Evolutionary conservation across 2,113 vertebrate species (phyloP).

Genomic region (Columba janthina): DNA sequence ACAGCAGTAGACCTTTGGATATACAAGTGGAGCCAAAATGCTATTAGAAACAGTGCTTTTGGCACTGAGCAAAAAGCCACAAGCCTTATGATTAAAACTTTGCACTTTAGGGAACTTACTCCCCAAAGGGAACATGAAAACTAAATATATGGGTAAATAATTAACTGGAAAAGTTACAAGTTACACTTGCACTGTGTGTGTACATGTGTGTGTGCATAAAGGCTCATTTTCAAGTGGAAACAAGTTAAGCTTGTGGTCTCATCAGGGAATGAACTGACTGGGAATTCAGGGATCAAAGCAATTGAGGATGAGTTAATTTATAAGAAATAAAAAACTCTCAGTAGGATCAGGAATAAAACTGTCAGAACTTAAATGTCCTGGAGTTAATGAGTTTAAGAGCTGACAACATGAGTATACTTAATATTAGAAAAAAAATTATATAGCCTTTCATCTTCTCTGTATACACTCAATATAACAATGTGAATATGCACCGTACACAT

Average conservation of each 20-base stretch:
- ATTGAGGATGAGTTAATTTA: slow-evolving; percentile 10
- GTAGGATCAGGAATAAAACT: slow-evolving; percentile 12
- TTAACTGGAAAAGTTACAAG: slow-evolving; percentile 10
- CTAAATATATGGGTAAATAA: slow-evolving; percentile 53
- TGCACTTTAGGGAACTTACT: background rate
- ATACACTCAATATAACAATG: background rate
- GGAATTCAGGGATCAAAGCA: slow-evolving; percentile 48
- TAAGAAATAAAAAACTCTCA: slow-evolving; percentile 14
- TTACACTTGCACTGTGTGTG: background rate
- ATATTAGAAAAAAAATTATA: background rate
- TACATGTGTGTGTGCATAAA: background rate
- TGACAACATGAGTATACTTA: background rate
- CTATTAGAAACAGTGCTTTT: slow-evolving; percentile 23
- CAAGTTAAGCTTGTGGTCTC: slow-evolving; percentile 25
- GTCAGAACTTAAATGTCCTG: background rate
- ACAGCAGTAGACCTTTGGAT: background rate
- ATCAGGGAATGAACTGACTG: slow-evolving; percentile 32
- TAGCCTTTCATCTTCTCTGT: background rate
- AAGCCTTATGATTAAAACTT: slow-evolving; percentile 32
- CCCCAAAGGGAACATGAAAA: slow-evolving; percentile 21
- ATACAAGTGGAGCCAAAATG: background rate
- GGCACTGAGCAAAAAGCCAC: slow-evolving; percentile 1
- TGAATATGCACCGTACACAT: background rate
- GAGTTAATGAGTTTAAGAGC: slow-evolving; percentile 40
- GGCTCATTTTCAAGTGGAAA: slow-evolving; percentile 7